Conservation (phyloP, 1,140 invertebrate species). For the Drosophila tani region DNA sequence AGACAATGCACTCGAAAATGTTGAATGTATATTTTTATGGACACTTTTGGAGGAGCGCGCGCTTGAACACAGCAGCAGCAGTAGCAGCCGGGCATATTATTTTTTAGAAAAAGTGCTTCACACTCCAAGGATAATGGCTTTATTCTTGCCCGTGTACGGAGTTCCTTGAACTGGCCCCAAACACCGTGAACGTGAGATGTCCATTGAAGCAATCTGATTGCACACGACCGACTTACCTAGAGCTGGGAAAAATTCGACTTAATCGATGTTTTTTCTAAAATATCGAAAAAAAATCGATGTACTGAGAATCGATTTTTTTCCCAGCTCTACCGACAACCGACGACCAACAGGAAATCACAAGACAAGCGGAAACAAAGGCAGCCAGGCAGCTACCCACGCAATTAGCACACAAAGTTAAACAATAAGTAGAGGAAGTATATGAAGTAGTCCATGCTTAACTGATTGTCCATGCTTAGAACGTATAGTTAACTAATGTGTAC, state of each 20-base stretch:
- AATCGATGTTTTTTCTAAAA: too few species aligned
- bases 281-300: too few species aligned
- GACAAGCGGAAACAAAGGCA: constrained; percentile 12
- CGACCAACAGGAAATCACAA: constrained; percentile 20
- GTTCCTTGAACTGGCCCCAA: constrained; percentile 44
- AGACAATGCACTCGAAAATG: constrained; percentile 33
- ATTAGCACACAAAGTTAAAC: constrained; percentile 68
- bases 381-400: constrained; percentile 33
- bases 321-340: not conserved
- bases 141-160: constrained; percentile 44
- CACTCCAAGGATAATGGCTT: constrained; percentile 46
- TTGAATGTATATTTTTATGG: constrained; percentile 70
- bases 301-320: too few species aligned
- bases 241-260: too few species aligned
- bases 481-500: constrained; percentile 79
- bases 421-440: constrained; percentile 49
- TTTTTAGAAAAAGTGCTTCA: constrained; percentile 29
- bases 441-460: constrained; percentile 44
- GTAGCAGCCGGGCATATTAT: constrained; percentile 28
- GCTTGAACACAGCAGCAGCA: constrained; percentile 21
- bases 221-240: constrained; percentile 13
- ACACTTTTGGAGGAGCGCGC: constrained; percentile 43
- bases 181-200: constrained; percentile 1
- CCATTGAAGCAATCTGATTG: constrained; percentile 44
- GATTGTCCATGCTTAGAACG: constrained; percentile 76